phyloP scores from a whole-genome alignment of 2,797 vertebrate species.

The Muscicapa comitata region DNA sequence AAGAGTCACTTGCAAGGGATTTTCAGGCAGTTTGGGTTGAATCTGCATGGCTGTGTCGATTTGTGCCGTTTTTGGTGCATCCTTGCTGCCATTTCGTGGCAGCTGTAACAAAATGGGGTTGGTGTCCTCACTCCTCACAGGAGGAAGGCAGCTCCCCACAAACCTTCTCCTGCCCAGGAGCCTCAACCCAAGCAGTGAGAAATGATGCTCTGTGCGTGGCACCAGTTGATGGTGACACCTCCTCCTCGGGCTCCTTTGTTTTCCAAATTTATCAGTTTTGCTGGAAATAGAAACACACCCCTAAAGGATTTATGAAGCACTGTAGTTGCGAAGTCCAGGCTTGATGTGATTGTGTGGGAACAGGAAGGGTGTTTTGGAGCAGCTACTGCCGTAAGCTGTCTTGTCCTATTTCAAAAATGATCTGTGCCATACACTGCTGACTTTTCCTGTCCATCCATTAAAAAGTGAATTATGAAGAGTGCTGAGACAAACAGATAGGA shows the following conservation, averaged over 20 bases:
- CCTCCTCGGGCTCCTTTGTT: slow-evolving; percentile 28
- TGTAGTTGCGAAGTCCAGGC: background rate
- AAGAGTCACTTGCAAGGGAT: slow-evolving; percentile 16
- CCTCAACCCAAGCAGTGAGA: background rate
- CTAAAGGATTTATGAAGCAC: background rate
- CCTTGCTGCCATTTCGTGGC: slow-evolving; percentile 11
- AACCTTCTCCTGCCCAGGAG: background rate
- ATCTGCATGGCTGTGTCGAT: background rate
- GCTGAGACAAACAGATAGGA: slow-evolving; percentile 60
- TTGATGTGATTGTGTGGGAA: slow-evolving; percentile 14
- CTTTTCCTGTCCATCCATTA: slow-evolving; percentile 59
- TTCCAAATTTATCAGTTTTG: background rate
- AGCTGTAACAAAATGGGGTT: slow-evolving; percentile 23
- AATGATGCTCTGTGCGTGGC: background rate
- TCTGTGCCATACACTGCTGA: slow-evolving; percentile 48
- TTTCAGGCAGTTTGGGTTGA: background rate
- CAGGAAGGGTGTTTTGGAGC: background rate
- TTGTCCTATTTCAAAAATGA: slow-evolving; percentile 32
- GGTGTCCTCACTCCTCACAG: background rate
- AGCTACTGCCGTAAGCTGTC: background rate
- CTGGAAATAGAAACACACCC: background rate
- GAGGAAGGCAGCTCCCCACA: background rate
- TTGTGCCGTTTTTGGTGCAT: background rate
- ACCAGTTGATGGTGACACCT: background rate
- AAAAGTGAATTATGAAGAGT: slow-evolving; percentile 57